These are phyloP conservation scores for Hydropotes inermis DNA, from an alignment of 2,113 vertebrate species.

Conservation along the genomic window DNA sequence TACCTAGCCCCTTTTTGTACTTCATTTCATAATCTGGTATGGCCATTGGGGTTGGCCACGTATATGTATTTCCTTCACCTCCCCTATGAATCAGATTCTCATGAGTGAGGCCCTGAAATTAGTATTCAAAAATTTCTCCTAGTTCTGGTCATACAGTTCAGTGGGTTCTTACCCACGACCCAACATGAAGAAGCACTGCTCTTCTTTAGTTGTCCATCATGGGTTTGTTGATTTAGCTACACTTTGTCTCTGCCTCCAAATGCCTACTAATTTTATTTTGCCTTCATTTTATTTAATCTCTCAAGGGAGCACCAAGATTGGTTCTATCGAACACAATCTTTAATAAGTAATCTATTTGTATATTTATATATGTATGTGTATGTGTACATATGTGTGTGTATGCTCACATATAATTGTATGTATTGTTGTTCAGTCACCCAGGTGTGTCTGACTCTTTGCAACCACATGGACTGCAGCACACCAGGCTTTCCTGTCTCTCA, in stretches of 20 bases:
- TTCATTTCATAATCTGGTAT: not conserved
- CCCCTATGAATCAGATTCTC: not conserved
- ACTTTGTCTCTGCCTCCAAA: not conserved
- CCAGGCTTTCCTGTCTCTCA: not conserved
- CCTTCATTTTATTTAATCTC: not conserved
- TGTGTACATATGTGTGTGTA: not conserved
- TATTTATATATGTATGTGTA: not conserved
- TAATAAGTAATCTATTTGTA: not conserved
- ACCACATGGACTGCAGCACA: not conserved
- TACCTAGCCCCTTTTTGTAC: not conserved
- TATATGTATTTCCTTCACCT: not conserved
- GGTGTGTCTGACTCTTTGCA: fast-evolving
- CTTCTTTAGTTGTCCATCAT: not conserved
- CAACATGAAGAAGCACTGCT: not conserved
- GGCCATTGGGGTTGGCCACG: not conserved
- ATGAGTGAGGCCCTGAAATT: not conserved
- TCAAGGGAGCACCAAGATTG: not conserved
- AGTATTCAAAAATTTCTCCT: not conserved
- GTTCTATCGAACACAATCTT: not conserved
- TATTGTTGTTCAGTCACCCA: not conserved
- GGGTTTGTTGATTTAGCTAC: not conserved
- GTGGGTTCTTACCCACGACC: not conserved
- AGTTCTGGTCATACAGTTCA: not conserved
- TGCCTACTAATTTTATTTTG: not conserved
- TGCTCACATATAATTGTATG: not conserved